Conservation (phyloP, 2,113 vertebrate species). For the Dinomys branickii region DNA sequence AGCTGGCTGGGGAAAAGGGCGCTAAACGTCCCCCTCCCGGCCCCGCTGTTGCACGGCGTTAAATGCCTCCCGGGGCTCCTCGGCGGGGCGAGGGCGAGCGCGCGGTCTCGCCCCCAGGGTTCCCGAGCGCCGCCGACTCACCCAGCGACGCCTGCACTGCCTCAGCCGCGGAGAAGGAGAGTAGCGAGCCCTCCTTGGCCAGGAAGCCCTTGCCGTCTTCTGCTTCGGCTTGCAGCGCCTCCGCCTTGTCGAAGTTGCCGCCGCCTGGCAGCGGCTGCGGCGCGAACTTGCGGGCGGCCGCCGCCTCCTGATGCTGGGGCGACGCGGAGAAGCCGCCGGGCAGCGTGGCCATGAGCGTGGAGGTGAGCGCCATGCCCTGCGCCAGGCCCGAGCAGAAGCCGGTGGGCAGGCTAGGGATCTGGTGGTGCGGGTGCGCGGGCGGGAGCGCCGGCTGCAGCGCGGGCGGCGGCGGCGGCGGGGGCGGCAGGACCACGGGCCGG, state of each 20-base stretch:
- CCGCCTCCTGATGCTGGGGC: slow-evolving; percentile 93
- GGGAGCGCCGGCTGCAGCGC: slow-evolving; percentile 88
- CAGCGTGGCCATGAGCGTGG: slow-evolving; percentile 95
- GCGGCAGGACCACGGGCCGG: slow-evolving; percentile 94
- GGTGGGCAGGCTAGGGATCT: slow-evolving; percentile 91
- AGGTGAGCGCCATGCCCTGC: slow-evolving; percentile 96
- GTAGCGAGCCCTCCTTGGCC: slow-evolving; percentile 89
- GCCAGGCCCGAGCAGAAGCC: slow-evolving; percentile 96
- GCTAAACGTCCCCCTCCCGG: neutral
- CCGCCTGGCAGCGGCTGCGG: slow-evolving; percentile 88
- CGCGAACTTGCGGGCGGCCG: slow-evolving; percentile 92
- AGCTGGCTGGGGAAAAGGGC: neutral
- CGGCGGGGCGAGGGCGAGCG: neutral
- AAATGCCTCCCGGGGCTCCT: neutral
- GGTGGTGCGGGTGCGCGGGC: slow-evolving; percentile 90
- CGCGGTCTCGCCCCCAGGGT: neutral
- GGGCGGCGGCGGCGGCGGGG: slow-evolving; percentile 92
- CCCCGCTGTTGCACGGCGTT: neutral
- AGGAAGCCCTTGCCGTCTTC: slow-evolving; percentile 93
- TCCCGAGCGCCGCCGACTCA: slow-evolving; percentile 83
- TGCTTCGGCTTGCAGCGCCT: slow-evolving; percentile 88
- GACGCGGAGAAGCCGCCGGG: slow-evolving; percentile 93
- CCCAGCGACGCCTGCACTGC: slow-evolving; percentile 90
- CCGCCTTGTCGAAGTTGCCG: slow-evolving; percentile 91
- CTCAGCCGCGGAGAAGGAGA: slow-evolving; percentile 92